These are phyloP conservation scores for Tribolium madens DNA, from an alignment of 1,140 invertebrate genomes.

Conservation along the genomic window DNA sequence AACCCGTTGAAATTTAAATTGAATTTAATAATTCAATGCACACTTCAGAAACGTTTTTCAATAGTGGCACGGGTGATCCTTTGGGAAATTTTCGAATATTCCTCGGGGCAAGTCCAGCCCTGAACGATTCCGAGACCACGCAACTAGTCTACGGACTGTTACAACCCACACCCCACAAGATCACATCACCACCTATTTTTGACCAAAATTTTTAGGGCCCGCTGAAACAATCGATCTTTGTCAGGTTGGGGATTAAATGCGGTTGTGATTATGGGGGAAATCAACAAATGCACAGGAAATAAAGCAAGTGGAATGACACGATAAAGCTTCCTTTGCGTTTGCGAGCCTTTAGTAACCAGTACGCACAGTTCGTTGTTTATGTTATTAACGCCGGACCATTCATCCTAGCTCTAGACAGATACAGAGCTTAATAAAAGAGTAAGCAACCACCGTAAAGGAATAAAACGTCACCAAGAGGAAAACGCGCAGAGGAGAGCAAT, in stretches of 20 bases:
- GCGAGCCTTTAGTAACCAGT: slow-evolving; percentile 33
- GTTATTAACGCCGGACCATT: slow-evolving; percentile 65
- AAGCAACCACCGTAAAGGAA: slow-evolving; percentile 58
- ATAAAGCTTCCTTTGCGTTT: slow-evolving; percentile 42
- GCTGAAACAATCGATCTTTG: neutral
- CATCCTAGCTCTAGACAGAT: slow-evolving; percentile 56
- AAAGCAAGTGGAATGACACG: slow-evolving; percentile 44
- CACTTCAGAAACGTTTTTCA: slow-evolving; percentile 46
- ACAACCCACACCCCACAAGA: neutral
- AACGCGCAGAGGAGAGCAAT: slow-evolving; percentile 43
- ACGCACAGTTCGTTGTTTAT: slow-evolving; percentile 52
- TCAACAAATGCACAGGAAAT: slow-evolving; percentile 46
- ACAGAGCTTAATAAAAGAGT: slow-evolving; percentile 59
- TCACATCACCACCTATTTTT: no score
- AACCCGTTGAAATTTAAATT: slow-evolving; percentile 49
- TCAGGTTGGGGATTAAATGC: no score
- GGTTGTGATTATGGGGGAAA: slow-evolving; percentile 29
- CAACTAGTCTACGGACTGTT: slow-evolving; percentile 10
- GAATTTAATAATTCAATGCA: slow-evolving; percentile 49
- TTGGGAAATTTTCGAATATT: slow-evolving; percentile 47
- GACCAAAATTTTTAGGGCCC: no score
- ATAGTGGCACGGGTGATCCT: slow-evolving; percentile 39
- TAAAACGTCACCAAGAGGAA: slow-evolving; percentile 56
- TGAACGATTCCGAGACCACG: slow-evolving; percentile 30
- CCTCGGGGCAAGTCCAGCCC: slow-evolving; percentile 43